Conservation (phyloP, 2,888 invertebrate genomes). For the Eupithecia dodoneata region DNA sequence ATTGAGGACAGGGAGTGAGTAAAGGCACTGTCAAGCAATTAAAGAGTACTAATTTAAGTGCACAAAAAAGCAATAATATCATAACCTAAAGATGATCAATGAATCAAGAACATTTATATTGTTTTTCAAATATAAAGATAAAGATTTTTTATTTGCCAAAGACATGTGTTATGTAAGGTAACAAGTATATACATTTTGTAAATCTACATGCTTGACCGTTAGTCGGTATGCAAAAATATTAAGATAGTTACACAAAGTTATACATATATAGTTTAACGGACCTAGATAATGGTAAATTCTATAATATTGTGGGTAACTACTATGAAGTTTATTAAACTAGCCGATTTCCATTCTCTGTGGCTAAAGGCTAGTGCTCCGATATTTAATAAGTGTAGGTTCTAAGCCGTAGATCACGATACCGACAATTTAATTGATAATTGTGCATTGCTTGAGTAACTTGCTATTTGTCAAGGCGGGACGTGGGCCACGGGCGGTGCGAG, state of each 20-base stretch:
- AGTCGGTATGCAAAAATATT: no score
- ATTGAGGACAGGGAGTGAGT: background rate
- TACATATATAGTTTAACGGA: background rate
- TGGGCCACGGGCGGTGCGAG: constrained; percentile 30
- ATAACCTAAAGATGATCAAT: background rate
- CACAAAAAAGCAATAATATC: background rate
- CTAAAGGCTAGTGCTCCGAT: constrained; percentile 28
- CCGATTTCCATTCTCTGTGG: constrained; percentile 16
- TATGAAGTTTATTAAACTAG: background rate
- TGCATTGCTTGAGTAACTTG: constrained; percentile 47
- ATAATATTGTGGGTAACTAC: background rate
- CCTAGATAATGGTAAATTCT: background rate
- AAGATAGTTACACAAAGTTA: no score
- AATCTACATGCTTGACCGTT: no score
- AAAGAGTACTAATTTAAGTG: background rate
- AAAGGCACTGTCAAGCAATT: background rate
- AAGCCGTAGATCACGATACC: constrained; percentile 50
- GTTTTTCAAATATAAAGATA: background rate
- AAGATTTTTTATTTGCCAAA: no score
- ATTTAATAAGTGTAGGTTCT: constrained; percentile 41
- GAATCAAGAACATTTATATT: background rate
- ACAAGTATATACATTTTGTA: no score
- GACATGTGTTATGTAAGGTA: no score
- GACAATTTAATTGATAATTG: constrained; percentile 60
- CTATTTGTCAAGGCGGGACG: constrained; percentile 47